Conservation (phyloP, 2,888 invertebrate species). For the Nineta flava region DNA sequence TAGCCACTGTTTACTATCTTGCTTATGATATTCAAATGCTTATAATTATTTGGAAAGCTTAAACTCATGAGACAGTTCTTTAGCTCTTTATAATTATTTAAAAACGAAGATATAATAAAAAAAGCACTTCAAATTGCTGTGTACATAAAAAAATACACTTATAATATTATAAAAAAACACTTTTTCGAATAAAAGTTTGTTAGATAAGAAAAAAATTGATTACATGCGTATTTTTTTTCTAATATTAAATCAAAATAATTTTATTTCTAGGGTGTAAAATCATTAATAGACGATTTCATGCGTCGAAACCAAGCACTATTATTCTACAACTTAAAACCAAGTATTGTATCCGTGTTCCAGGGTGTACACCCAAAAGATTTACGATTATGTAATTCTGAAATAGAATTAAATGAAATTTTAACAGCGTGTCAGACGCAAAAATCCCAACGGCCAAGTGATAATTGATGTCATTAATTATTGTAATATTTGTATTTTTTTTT, state of each 20-base stretch:
- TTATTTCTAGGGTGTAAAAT: conserved; percentile 39
- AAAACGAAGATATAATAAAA: too few species aligned
- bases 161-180: background rate
- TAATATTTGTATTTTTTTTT: too few species aligned
- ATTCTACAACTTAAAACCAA: conserved; percentile 40
- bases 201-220: background rate
- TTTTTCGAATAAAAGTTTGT: background rate
- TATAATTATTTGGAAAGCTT: too few species aligned
- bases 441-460: too few species aligned
- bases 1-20: too few species aligned
- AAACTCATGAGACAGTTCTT: too few species aligned
- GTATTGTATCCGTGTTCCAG: conserved; percentile 37
- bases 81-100: too few species aligned
- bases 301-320: conserved; percentile 36
- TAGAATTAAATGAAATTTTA: conserved; percentile 35
- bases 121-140: too few species aligned
- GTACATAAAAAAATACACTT: too few species aligned
- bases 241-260: background rate
- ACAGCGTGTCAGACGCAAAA: conserved; percentile 19
- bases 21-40: too few species aligned
- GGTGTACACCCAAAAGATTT: conserved; percentile 40
- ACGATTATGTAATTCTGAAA: conserved; percentile 34
- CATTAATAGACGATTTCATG: conserved; percentile 39
- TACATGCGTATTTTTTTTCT: background rate
- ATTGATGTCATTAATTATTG: too few species aligned